Evolutionary conservation across 2,113 vertebrate genomes (phyloP).

Genomic region (Sander vitreus): DNA sequence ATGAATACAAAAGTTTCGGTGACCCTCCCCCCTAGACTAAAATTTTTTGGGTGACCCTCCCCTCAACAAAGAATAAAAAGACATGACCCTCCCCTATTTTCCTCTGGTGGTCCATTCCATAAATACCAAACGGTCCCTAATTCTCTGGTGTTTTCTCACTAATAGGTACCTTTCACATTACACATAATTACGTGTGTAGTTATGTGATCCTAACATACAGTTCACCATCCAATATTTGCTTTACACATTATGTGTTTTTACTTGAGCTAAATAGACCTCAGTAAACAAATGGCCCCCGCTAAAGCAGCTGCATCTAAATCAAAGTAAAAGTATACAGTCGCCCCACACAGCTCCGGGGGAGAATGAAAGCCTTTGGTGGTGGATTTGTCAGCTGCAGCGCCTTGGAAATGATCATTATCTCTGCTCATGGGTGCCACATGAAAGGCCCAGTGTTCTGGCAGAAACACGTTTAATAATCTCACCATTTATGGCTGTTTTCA

Average conservation of each 20-base stretch:
- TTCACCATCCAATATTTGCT: constrained; percentile 16
- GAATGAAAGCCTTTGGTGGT: constrained; percentile 49
- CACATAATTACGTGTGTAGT: neutral
- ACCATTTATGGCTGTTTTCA: constrained; percentile 69
- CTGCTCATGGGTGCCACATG: constrained; percentile 54
- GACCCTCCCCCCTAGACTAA: too few relatives aligned
- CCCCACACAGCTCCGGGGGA: constrained; percentile 51
- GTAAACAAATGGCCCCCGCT: constrained; percentile 33
- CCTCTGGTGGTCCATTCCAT: too few relatives aligned
- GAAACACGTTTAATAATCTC: constrained; percentile 66
- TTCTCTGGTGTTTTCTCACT: neutral
- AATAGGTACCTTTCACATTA: neutral
- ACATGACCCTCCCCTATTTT: too few relatives aligned
- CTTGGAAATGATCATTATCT: constrained; percentile 73
- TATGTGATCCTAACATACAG: neutral
- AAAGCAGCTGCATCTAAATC: constrained; percentile 44
- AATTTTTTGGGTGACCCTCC: too few relatives aligned
- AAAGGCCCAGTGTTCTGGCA: constrained; percentile 56
- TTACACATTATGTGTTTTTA: constrained; percentile 30
- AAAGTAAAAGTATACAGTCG: constrained; percentile 49
- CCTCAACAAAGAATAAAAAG: too few relatives aligned
- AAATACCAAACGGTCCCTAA: too few relatives aligned
- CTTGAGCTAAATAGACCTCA: constrained; percentile 4
- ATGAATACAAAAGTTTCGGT: too few relatives aligned
- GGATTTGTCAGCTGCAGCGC: constrained; percentile 57